Percentiles rank a stretch among this genome's conserved stretches.
Evolutionary conservation across 2,113 vertebrate species (phyloP).

Genomic region (Catharus minimus): DNA sequence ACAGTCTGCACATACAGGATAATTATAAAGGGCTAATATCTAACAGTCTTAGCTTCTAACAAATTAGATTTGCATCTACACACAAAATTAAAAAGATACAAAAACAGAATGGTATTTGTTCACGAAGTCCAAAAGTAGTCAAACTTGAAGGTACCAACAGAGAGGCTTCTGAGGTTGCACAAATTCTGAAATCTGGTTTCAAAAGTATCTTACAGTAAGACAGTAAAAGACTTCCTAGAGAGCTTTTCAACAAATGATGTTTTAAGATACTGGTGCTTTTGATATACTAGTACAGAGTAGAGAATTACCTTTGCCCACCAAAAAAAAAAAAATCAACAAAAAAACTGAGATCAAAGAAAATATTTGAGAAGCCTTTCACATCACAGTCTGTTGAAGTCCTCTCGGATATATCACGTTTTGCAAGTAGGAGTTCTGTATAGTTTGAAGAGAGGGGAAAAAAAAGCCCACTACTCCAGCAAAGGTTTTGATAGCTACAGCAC

Average conservation of each 20-base stretch:
- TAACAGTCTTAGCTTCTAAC: conserved; percentile 58
- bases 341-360: conserved; percentile 42
- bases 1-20: conserved; percentile 71
- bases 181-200: conserved; percentile 56
- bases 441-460: conserved; percentile 18
- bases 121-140: conserved; percentile 67
- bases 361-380: conserved; percentile 39
- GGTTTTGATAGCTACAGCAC: conserved; percentile 7
- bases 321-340: conserved; percentile 13
- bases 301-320: conserved; percentile 41
- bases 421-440: conserved; percentile 57
- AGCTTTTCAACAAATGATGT: conserved; percentile 21
- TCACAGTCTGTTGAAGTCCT: conserved; percentile 70
- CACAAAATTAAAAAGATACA: conserved; percentile 61
- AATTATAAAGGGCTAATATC: conserved; percentile 54
- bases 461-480: conserved; percentile 43
- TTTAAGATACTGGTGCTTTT: conserved; percentile 32
- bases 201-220: conserved; percentile 55
- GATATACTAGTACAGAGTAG: conserved; percentile 18
- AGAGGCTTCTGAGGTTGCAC: conserved; percentile 49
- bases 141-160: conserved; percentile 55
- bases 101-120: conserved; percentile 51
- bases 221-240: conserved; percentile 44
- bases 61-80: conserved; percentile 53
- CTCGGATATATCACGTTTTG: conserved; percentile 63